Evolutionary conservation across 2,797 vertebrate genomes (phyloP), one percentile per base, ranked within the genome.

Genomic region (Tolypeutes matacus): DNA sequence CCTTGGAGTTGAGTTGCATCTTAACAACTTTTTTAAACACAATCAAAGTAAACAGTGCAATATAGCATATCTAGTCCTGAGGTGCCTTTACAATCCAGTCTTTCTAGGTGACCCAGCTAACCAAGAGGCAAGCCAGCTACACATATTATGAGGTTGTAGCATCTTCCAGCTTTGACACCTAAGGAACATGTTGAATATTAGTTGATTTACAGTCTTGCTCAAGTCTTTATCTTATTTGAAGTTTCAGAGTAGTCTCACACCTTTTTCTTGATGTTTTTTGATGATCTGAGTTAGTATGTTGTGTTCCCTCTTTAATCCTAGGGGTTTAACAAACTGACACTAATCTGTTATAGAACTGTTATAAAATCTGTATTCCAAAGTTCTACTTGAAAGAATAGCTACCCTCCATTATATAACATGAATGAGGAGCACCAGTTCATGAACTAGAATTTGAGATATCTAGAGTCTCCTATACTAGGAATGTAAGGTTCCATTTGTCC

Each of bases 1-100:
- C 60, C 34, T 89, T 93, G 29, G 31, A 84, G 36, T 18, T 72
- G 7, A 27, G 27, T 86, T 78, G 60, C 7, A 88, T 58, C 53
- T 83, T 90, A 96, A 86, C 36, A 83, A n/a, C 72, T 86, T 25
- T 86, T 25, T 88, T 91, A 94, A 95, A 84, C 25, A 81, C 42
- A 95, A 81, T 89, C 77, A 95, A 93, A 89, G 39, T 9, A 93
- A 95, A 93, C n/a, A 77, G 1, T 77, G 31, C 42, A 80, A 76
- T 89, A n/a, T 64, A 46, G 60, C 77, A 81, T 65, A 82, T 87
- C 60, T 76, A 86, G 62, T 88, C n/a, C 53, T 83, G 25, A 90
- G 21, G 4, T 92, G 27, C 10, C 20, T 78, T 62, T 95, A 49
- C 18, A 85, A 36, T 82, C 76, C 31, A 90, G 13, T 85, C 69